phyloP scores from a whole-genome alignment of 2,113 vertebrate genomes.

The Oriolus oriolus region DNA sequence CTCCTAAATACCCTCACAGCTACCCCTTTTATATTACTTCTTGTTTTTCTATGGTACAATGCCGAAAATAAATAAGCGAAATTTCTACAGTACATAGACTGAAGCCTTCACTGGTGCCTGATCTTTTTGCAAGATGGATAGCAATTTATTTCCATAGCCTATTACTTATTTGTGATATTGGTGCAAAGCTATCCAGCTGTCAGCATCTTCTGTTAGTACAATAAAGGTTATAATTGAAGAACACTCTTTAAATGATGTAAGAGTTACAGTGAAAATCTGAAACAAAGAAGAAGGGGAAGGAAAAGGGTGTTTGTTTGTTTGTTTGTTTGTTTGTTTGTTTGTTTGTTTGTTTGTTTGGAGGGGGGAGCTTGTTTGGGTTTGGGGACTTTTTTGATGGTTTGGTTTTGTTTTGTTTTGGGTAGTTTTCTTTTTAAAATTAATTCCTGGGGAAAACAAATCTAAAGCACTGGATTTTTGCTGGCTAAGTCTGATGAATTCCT shows the following conservation, averaged over 20 bases:
- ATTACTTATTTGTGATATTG: not conserved
- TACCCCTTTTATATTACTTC: not conserved
- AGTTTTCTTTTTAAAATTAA: not conserved
- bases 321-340: no score
- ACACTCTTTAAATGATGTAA: not conserved
- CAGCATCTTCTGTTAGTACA: not conserved
- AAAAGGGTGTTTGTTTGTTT: not conserved
- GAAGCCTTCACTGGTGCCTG: not conserved
- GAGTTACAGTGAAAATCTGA: not conserved
- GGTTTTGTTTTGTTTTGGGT: not conserved
- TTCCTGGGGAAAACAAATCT: not conserved
- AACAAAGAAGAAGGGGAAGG: not conserved
- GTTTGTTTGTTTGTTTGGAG: not conserved
- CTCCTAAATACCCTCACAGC: not conserved
- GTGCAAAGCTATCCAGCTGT: not conserved
- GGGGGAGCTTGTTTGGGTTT: not conserved
- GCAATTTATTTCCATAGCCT: not conserved
- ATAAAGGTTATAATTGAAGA: not conserved
- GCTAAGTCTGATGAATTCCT: not conserved
- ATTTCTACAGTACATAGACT: not conserved
- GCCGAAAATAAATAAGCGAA: not conserved
- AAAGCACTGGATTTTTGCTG: not conserved
- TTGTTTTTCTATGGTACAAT: not conserved
- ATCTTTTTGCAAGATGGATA: not conserved
- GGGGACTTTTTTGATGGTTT: not conserved